Percentiles rank a stretch among this genome's conserved stretches.
phyloP scores from a whole-genome alignment of 1,140 invertebrate species.

The Pseudomyrmex pallidus region DNA sequence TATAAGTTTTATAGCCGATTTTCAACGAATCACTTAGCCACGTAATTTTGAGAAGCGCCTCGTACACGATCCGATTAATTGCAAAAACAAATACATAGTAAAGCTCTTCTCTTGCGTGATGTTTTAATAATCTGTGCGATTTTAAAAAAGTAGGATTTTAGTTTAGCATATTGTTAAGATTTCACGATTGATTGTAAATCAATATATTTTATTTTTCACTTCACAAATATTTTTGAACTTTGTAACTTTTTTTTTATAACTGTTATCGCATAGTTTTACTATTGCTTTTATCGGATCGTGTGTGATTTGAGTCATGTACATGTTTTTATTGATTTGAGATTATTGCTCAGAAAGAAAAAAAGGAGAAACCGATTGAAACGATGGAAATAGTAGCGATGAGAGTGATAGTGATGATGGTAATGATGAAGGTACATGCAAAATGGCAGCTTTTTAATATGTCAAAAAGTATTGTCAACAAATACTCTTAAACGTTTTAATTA shows the following conservation, averaged over 20 bases:
- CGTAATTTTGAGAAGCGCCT: conserved; percentile 55
- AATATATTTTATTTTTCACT: conserved; percentile 1
- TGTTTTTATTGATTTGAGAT: conserved; percentile 67
- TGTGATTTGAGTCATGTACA: conserved; percentile 46
- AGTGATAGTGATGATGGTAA: conserved; percentile 51
- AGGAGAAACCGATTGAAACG: neutral
- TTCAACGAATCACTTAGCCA: conserved; percentile 71
- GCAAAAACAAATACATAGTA: neutral
- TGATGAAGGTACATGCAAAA: conserved; percentile 59
- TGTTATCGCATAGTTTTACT: neutral
- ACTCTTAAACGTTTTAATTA: conserved; percentile 82
- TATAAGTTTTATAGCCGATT: conserved; percentile 78
- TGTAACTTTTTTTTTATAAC: neutral
- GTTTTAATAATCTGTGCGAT: neutral
- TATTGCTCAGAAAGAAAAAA: conserved; percentile 60
- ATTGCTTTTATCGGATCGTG: conserved; percentile 43
- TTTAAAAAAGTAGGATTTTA: neutral
- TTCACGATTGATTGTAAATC: neutral
- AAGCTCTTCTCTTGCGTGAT: neutral
- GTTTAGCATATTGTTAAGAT: neutral
- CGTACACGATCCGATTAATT: conserved; percentile 46
- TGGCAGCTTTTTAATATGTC: conserved; percentile 79
- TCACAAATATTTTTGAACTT: neutral
- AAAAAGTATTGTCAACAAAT: conserved; percentile 81
- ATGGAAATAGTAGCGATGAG: neutral